phyloP scores from a whole-genome alignment of 2,113 vertebrate species.

The Micromys minutus region DNA sequence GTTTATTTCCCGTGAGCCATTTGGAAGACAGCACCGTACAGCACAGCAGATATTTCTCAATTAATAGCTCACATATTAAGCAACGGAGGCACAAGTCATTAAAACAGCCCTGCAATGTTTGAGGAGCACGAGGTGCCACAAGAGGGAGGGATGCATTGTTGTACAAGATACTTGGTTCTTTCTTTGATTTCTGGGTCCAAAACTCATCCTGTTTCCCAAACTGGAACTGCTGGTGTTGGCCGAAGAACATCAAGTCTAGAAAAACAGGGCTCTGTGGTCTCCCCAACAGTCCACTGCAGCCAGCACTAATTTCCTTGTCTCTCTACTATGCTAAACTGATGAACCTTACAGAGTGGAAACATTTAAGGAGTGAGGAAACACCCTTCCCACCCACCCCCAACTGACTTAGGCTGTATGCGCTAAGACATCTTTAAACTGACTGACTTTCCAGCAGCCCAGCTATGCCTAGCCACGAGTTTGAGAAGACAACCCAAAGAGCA shows the following conservation, averaged over 20 bases:
- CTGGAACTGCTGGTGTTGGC: neutral
- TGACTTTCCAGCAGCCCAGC: neutral
- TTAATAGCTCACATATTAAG: conserved; percentile 50
- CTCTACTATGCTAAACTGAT: neutral
- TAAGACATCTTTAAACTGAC: neutral
- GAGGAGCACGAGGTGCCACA: neutral
- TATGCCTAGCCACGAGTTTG: neutral
- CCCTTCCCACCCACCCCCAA: neutral
- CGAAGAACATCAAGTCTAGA: neutral
- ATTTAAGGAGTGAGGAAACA: neutral
- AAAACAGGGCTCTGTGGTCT: neutral
- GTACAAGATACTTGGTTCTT: neutral
- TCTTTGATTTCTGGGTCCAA: conserved; percentile 31
- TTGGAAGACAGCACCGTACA: neutral
- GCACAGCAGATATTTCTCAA: neutral
- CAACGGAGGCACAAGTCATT: conserved; percentile 34
- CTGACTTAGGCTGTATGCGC: neutral
- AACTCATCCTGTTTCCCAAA: conserved; percentile 48
- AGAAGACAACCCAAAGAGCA: neutral
- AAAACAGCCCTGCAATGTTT: conserved; percentile 37
- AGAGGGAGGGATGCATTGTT: conserved; percentile 28
- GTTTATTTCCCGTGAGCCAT: conserved; percentile 43
- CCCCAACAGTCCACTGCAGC: neutral
- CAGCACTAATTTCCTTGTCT: neutral
- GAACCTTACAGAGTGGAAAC: neutral